These are phyloP conservation scores for Salarias fasciatus DNA, from an alignment of 2,797 vertebrate genomes.

Conservation along the genomic window DNA sequence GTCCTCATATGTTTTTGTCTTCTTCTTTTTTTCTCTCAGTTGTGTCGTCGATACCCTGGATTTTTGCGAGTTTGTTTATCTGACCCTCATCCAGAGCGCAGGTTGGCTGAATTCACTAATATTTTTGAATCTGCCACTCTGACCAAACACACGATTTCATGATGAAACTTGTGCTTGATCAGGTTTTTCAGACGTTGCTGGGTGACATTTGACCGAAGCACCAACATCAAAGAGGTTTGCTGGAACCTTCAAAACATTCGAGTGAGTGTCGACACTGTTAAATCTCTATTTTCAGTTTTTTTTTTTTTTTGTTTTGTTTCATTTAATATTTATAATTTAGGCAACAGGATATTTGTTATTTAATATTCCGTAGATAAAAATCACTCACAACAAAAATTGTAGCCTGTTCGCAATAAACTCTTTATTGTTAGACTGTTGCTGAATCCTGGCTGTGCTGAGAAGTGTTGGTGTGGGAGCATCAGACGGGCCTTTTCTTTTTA, in stretches of 20 bases:
- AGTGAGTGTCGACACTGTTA: constrained; percentile 73
- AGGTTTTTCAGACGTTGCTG: constrained; percentile 94
- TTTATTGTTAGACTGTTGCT: not conserved
- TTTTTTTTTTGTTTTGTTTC: no score
- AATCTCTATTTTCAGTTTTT: no score
- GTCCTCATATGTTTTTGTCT: no score
- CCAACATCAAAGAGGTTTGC: constrained; percentile 95
- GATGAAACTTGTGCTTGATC: not conserved
- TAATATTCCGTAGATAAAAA: no score
- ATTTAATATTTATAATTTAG: no score
- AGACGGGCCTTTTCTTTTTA: constrained; percentile 1
- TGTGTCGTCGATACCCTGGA: constrained; percentile 90
- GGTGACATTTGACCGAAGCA: constrained; percentile 92
- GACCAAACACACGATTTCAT: not conserved
- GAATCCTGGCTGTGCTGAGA: not conserved
- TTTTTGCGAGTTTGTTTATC: constrained; percentile 93
- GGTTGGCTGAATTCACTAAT: constrained; percentile 69
- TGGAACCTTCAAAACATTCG: constrained; percentile 96
- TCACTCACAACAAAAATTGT: constrained; percentile 52
- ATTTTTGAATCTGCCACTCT: no score
- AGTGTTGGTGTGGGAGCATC: not conserved
- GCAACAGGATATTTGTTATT: no score
- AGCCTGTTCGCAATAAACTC: no score
- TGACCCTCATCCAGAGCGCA: constrained; percentile 92
- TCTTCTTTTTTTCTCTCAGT: constrained; percentile 65